These are phyloP conservation scores for Aphelocoma californica DNA, from an alignment of 2,797 vertebrate species.

Conservation along the genomic window DNA sequence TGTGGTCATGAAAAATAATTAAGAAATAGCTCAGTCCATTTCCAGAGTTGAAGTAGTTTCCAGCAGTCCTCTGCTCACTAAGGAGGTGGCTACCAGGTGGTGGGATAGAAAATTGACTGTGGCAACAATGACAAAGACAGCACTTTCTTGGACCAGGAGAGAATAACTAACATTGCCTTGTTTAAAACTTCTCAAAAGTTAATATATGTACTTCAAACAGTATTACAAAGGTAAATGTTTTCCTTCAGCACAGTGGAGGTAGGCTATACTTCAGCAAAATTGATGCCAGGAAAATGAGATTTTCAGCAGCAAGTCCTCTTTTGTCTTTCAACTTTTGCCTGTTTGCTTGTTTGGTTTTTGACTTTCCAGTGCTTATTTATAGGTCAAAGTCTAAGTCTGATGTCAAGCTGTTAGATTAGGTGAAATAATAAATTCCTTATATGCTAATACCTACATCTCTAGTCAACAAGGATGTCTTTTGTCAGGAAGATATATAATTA, in stretches of 20 bases:
- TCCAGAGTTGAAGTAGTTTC: neutral
- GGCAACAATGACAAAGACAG: neutral
- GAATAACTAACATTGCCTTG: neutral
- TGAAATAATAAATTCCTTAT: conserved; percentile 26
- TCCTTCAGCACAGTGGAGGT: neutral
- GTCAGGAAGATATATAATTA: conserved; percentile 39
- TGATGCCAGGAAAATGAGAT: neutral
- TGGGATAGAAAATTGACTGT: neutral
- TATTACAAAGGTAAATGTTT: neutral
- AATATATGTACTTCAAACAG: neutral
- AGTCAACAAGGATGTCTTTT: conserved; percentile 35
- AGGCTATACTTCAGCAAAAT: neutral
- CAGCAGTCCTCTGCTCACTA: neutral
- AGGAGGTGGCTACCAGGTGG: neutral
- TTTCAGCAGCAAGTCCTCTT: neutral
- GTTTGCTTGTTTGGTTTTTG: neutral
- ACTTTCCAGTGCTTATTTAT: neutral
- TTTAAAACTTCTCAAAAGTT: neutral
- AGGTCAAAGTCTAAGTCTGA: conserved; percentile 10
- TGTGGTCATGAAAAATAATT: neutral
- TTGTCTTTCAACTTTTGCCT: neutral
- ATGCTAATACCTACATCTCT: conserved; percentile 11
- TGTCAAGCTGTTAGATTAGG: conserved; percentile 12
- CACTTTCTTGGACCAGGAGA: neutral
- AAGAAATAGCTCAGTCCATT: neutral